Percentiles rank a stretch among this genome's conserved stretches.
phyloP scores from a whole-genome alignment of 2,888 invertebrate species.

The Cephus pygmeus region DNA sequence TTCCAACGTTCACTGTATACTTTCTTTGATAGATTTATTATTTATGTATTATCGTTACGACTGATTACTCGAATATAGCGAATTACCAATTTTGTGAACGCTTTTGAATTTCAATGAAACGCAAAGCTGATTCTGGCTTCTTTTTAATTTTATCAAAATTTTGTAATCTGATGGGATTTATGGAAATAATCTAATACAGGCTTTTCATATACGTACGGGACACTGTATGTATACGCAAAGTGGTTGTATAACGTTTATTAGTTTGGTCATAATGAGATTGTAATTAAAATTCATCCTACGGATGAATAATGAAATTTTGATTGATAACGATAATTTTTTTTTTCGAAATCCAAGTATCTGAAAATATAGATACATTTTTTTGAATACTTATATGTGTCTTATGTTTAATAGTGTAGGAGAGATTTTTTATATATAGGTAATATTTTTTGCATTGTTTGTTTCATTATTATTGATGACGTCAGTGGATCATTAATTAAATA shows the following conservation, averaged over 20 bases:
- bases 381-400: neutral
- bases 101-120: no score
- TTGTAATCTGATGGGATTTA: neutral
- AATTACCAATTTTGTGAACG: neutral
- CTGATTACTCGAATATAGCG: neutral
- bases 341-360: neutral
- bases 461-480: neutral
- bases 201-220: neutral
- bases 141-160: neutral
- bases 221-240: neutral
- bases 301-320: neutral
- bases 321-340: no score
- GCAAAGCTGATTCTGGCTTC: neutral
- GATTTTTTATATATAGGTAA: neutral
- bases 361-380: neutral
- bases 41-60: neutral
- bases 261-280: neutral
- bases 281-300: neutral
- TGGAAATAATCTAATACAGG: neutral
- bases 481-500: neutral
- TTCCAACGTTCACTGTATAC: neutral
- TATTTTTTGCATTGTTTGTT: neutral
- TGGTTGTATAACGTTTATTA: neutral
- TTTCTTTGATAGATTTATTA: neutral
- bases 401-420: neutral